These are phyloP conservation scores for Mythimna vitellina DNA, from an alignment of 2,888 invertebrate genomes.

Conservation along the genomic window DNA sequence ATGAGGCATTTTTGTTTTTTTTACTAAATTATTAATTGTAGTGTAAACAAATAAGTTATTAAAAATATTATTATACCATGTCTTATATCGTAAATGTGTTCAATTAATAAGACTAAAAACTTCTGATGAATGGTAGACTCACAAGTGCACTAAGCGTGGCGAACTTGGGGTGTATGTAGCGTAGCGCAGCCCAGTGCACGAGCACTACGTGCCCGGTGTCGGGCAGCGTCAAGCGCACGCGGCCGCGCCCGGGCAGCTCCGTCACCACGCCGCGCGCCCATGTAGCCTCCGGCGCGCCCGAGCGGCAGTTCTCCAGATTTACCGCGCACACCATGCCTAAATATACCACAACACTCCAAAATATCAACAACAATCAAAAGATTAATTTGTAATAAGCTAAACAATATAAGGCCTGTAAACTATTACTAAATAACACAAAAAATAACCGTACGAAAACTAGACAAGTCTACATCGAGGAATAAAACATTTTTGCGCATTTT, in stretches of 20 bases:
- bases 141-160: slow-evolving; percentile 89
- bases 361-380: background rate
- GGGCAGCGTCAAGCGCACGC: slow-evolving; percentile 91
- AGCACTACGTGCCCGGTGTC: slow-evolving; percentile 91
- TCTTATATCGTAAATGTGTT: too few species aligned
- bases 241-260: slow-evolving; percentile 80
- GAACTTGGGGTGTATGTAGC: slow-evolving; percentile 86
- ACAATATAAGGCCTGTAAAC: background rate
- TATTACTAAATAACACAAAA: too few species aligned
- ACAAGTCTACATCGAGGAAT: too few species aligned
- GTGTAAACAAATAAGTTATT: too few species aligned
- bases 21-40: too few species aligned
- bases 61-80: too few species aligned
- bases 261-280: slow-evolving; percentile 92
- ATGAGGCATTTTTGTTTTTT: too few species aligned
- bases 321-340: slow-evolving; percentile 81
- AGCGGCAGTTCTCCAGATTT: slow-evolving; percentile 68
- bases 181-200: slow-evolving; percentile 87
- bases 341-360: background rate
- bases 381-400: background rate
- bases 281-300: slow-evolving; percentile 74
- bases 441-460: too few species aligned
- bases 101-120: too few species aligned
- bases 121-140: slow-evolving; percentile 42
- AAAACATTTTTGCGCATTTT: too few species aligned